A percentile compares a stretch with the other conserved stretches of the same genome.
phyloP scores from a whole-genome alignment of 2,888 invertebrate species.

The Ceriagrion tenellum region DNA sequence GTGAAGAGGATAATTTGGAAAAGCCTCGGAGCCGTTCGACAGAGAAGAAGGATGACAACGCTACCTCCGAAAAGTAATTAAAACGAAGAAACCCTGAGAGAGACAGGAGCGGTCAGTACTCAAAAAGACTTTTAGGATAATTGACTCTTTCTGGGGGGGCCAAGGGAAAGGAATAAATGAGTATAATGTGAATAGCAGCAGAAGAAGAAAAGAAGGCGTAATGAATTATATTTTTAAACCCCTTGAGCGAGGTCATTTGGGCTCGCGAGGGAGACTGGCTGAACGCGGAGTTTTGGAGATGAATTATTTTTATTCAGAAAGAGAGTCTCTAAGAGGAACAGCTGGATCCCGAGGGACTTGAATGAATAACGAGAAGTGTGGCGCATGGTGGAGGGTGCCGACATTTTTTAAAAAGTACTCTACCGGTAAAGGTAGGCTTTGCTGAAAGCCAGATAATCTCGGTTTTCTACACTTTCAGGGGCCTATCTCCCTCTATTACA shows the following conservation, averaged over 20 bases:
- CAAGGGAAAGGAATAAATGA: not conserved
- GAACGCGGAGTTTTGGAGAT: not conserved
- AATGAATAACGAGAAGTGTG: not conserved
- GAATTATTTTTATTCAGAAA: not conserved
- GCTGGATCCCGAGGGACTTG: not conserved
- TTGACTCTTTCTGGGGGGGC: slow-evolving; percentile 2
- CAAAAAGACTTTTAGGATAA: slow-evolving; percentile 52
- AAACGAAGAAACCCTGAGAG: slow-evolving; percentile 5
- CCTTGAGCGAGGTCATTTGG: not conserved
- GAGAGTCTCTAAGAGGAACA: not conserved
- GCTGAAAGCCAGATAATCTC: too few species aligned
- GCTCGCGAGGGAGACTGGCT: not conserved
- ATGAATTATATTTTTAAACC: slow-evolving; percentile 8
- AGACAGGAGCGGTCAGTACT: slow-evolving; percentile 28
- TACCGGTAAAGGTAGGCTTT: too few species aligned
- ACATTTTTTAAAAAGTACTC: too few species aligned
- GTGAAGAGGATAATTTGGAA: not conserved
- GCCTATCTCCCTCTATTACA: too few species aligned
- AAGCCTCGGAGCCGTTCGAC: not conserved
- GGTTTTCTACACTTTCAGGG: too few species aligned
- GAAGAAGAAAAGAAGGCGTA: not conserved
- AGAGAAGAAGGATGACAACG: not conserved
- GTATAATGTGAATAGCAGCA: not conserved
- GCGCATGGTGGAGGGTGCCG: not conserved
- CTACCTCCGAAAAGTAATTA: not conserved